A percentile compares a stretch with the other conserved stretches of the same genome.
These are phyloP conservation scores for Chloroceryle inda DNA, from an alignment of 2,797 vertebrate genomes.

Conservation along the genomic window DNA sequence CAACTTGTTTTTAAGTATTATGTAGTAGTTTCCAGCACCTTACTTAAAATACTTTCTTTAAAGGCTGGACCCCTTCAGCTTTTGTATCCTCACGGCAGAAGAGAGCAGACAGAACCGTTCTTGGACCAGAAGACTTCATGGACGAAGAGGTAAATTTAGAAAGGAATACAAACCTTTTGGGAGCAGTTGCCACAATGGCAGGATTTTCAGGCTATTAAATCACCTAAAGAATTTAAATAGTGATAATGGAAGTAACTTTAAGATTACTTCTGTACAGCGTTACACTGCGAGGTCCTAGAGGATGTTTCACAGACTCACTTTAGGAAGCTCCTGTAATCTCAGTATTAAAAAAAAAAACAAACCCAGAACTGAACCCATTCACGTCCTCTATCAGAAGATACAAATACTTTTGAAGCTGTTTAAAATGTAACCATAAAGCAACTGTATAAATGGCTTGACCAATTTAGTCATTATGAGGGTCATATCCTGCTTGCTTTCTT, in stretches of 20 bases:
- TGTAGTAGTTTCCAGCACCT: not conserved
- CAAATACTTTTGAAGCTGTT: not conserved
- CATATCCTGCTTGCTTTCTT: not conserved
- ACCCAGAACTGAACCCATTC: not conserved
- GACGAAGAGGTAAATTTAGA: conserved; percentile 91
- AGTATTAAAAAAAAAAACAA: not conserved
- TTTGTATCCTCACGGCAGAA: conserved; percentile 93
- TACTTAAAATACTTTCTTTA: not conserved
- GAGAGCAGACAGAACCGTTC: conserved; percentile 84
- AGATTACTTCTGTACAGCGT: not conserved
- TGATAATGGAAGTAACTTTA: not conserved
- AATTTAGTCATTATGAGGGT: not conserved
- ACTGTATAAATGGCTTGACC: not conserved
- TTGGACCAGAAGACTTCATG: conserved; percentile 94
- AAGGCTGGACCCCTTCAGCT: conserved; percentile 92
- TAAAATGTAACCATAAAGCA: not conserved
- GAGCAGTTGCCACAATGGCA: not conserved
- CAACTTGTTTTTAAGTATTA: not conserved
- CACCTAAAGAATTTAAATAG: not conserved
- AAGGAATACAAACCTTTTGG: not conserved
- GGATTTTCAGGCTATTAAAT: not conserved
- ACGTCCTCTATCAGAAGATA: not conserved
- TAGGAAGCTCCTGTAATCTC: not conserved
- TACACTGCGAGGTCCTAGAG: not conserved
- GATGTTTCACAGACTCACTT: not conserved